A percentile compares a stretch with the other conserved stretches of the same genome.
These are phyloP conservation scores for Thymallus thymallus DNA, from an alignment of 2,113 vertebrate species.

Conservation along the genomic window DNA sequence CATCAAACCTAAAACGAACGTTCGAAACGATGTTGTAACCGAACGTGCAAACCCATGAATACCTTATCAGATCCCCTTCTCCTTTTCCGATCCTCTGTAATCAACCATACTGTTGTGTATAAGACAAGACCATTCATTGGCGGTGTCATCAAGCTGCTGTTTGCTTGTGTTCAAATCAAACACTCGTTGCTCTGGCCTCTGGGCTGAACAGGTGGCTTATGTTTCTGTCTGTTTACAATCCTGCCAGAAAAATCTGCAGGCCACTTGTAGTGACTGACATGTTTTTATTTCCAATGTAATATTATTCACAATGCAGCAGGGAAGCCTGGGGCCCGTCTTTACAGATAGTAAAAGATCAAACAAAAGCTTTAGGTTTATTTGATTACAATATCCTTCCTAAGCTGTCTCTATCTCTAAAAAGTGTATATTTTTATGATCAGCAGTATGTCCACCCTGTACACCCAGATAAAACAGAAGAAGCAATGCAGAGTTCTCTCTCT, in stretches of 20 bases:
- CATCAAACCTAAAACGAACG: no score
- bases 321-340: conserved; percentile 9
- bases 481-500: not conserved
- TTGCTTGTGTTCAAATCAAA: conserved; percentile 46
- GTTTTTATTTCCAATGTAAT: conserved; percentile 6
- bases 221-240: not conserved
- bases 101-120: conserved; percentile 13
- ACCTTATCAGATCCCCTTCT: conserved; percentile 48
- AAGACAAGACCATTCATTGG: conserved; percentile 23
- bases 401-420: conserved; percentile 34
- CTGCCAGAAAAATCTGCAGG: conserved; percentile 1
- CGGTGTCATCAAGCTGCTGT: conserved; percentile 35
- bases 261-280: not conserved
- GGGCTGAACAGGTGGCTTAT: conserved; percentile 36
- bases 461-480: conserved; percentile 11
- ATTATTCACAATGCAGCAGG: conserved; percentile 12
- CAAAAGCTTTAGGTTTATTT: no score
- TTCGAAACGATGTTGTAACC: not conserved
- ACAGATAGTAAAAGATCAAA: conserved; percentile 57
- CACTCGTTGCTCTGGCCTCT: not conserved
- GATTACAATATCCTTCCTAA: conserved; percentile 39
- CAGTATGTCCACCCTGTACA: conserved; percentile 4
- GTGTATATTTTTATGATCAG: conserved; percentile 47
- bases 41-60: not conserved
- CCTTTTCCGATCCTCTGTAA: not conserved